These are phyloP conservation scores for Ellobius talpinus DNA, from an alignment of 2,113 vertebrate genomes.

Conservation along the genomic window DNA sequence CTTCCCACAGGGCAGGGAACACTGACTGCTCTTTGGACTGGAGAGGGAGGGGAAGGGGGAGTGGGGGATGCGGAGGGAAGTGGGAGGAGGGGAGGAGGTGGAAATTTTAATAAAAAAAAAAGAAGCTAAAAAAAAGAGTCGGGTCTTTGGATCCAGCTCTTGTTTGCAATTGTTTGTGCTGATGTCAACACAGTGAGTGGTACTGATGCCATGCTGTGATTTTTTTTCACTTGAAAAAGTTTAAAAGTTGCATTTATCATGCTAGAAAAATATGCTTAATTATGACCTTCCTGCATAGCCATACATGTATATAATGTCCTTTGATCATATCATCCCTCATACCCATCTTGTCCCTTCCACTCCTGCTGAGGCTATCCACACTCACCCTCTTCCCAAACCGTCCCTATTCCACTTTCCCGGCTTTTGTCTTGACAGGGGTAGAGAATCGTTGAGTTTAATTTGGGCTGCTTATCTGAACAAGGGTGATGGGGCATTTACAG, in stretches of 20 bases:
- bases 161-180: not conserved
- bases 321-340: not conserved
- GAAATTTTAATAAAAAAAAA: no score
- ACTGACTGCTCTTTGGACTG: no score
- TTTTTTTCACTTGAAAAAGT: not conserved
- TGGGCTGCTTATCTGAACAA: not conserved
- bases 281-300: not conserved
- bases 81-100: no score
- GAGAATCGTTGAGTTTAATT: not conserved
- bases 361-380: no score
- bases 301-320: not conserved
- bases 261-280: not conserved
- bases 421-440: not conserved
- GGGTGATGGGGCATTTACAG: no score
- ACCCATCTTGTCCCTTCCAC: not conserved
- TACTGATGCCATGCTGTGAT: not conserved
- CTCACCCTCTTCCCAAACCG: not conserved
- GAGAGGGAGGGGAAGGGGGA: no score
- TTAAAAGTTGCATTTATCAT: not conserved
- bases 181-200: no score
- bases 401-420: no score
- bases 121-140: no score
- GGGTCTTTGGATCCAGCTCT: accelerated
- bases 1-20: no score
- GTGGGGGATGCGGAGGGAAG: no score